Conservation (phyloP, 2,888 invertebrate genomes). For the Rhimphoctona megacephalus region DNA sequence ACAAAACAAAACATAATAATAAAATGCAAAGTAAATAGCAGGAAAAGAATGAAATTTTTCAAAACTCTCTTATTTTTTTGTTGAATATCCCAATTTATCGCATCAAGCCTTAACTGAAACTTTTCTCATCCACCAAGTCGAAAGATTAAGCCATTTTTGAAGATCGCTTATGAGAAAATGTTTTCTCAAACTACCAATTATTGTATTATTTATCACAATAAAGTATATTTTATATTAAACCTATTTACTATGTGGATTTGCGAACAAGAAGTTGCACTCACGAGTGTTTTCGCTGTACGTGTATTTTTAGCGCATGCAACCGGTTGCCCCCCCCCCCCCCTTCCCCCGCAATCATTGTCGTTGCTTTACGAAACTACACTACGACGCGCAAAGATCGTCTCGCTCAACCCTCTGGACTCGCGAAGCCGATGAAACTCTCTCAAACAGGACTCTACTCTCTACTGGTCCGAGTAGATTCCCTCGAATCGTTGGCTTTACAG, state of each 20-base stretch:
- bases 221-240: conserved; percentile 18
- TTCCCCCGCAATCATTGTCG: conserved; percentile 82
- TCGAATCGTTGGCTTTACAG: neutral
- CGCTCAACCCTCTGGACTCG: neutral
- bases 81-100: neutral
- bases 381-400: conserved; percentile 60
- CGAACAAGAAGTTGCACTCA: conserved; percentile 9
- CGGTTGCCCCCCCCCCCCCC: conserved; percentile 79
- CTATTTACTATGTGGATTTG: conserved; percentile 34
- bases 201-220: conserved; percentile 9
- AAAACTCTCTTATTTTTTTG: neutral
- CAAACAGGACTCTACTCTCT: conserved; percentile 7
- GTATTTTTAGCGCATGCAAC: conserved; percentile 83
- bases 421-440: conserved; percentile 19
- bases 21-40: too few relatives aligned
- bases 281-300: conserved; percentile 53
- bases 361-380: conserved; percentile 79
- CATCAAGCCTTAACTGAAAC: neutral
- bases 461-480: neutral
- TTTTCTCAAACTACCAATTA: neutral
- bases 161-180: neutral
- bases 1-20: too few relatives aligned
- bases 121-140: neutral
- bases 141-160: conserved; percentile 1
- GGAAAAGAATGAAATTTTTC: neutral